phyloP scores from a whole-genome alignment of 1,140 invertebrate genomes.

The Gonatopus flavifemur region DNA sequence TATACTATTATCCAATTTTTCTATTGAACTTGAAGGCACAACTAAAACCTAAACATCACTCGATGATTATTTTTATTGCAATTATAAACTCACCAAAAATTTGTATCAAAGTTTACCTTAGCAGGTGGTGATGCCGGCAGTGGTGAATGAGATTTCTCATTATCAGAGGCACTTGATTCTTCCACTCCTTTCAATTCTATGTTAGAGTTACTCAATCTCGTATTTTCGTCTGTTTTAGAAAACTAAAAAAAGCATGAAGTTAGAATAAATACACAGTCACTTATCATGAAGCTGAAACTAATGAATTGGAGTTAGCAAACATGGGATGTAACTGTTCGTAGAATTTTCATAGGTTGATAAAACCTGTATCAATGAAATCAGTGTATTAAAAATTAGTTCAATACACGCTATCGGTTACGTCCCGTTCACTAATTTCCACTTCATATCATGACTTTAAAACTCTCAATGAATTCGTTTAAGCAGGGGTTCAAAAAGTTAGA shows the following conservation, averaged over 20 bases:
- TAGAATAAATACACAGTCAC: neutral
- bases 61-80: neutral
- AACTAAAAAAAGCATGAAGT: conserved; percentile 8
- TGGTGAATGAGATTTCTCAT: conserved; percentile 21
- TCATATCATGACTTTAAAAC: too few relatives aligned
- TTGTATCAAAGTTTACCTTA: conserved; percentile 25
- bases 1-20: conserved; percentile 15
- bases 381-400: too few relatives aligned
- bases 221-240: conserved; percentile 6
- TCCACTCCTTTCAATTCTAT: conserved; percentile 2
- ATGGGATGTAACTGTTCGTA: too few relatives aligned
- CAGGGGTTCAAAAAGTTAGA: too few relatives aligned
- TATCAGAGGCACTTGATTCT: conserved; percentile 3
- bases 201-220: conserved; percentile 5
- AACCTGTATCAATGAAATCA: too few relatives aligned
- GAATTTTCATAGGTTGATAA: too few relatives aligned
- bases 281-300: too few relatives aligned
- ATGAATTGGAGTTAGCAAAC: too few relatives aligned
- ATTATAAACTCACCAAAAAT: neutral
- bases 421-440: too few relatives aligned
- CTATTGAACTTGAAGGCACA: conserved; percentile 23
- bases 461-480: too few relatives aligned
- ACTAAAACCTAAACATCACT: conserved; percentile 25
- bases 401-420: too few relatives aligned
- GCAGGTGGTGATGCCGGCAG: conserved; percentile 19